Percentiles rank a stretch among this genome's conserved stretches.
These are phyloP conservation scores for Sakesphorus luctuosus DNA, from an alignment of 2,113 vertebrate genomes.

Conservation along the genomic window DNA sequence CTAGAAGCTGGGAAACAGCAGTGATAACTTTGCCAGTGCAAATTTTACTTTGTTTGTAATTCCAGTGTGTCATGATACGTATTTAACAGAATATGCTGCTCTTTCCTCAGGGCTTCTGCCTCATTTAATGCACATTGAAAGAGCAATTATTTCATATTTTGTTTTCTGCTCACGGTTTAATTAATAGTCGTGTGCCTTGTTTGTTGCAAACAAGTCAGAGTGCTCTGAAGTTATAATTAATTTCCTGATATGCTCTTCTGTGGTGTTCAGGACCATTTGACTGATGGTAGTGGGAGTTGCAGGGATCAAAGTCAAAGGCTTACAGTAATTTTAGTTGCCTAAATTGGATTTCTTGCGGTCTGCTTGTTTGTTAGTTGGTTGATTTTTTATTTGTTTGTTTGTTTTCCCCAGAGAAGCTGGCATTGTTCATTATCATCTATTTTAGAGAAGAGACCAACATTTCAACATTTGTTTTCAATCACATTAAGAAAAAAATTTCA, in stretches of 20 bases:
- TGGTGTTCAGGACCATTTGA: background rate
- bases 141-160: background rate
- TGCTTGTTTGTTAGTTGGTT: background rate
- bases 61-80: background rate
- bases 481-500: background rate
- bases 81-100: background rate
- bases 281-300: background rate
- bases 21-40: background rate
- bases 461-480: background rate
- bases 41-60: background rate
- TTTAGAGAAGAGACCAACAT: background rate
- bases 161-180: background rate
- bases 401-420: background rate
- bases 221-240: background rate
- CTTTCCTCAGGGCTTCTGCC: background rate
- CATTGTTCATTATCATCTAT: background rate
- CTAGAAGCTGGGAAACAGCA: background rate
- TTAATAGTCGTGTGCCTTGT: background rate
- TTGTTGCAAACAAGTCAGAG: background rate
- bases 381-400: background rate
- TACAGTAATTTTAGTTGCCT: background rate
- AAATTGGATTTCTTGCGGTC: background rate
- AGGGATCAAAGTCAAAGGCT: background rate
- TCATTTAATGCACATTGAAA: background rate
- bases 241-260: background rate